These are phyloP conservation scores for Anthopleura xanthogrammica DNA, from an alignment of 92 coral and sea anemone genomes.

Conservation along the genomic window DNA sequence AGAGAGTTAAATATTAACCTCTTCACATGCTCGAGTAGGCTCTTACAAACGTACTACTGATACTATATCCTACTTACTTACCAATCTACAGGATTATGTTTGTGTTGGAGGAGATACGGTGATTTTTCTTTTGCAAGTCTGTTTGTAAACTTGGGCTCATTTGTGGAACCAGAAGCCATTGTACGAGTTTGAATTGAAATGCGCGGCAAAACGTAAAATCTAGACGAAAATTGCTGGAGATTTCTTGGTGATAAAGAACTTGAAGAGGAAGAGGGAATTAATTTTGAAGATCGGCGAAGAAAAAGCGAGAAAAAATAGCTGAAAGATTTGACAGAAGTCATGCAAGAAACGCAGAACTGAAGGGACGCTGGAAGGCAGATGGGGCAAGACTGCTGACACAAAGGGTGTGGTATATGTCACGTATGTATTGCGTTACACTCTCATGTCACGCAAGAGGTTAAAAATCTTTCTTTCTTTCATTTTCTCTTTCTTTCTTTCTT, in stretches of 20 bases:
- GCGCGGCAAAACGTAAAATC: not conserved
- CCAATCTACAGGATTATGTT: slow-evolving; percentile 97
- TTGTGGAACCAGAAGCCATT: slow-evolving; percentile 22
- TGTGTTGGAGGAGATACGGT: slow-evolving; percentile 94
- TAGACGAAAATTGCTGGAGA: not conserved
- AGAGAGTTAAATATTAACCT: not conserved
- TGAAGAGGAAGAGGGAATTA: not conserved
- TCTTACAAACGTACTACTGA: not conserved
- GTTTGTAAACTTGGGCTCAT: slow-evolving; percentile 50
- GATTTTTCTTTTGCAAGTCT: slow-evolving; percentile 86
- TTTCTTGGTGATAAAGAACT: not conserved
- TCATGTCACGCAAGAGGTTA: not conserved
- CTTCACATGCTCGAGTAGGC: not conserved
- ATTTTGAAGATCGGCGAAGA: slow-evolving; percentile 14
- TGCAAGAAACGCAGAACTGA: not conserved
- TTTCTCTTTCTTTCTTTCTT: not conserved
- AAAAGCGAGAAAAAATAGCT: slow-evolving; percentile 4
- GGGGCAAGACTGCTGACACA: slow-evolving; percentile 30
- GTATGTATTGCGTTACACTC: not conserved
- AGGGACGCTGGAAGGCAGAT: slow-evolving; percentile 4
- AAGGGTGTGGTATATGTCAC: slow-evolving; percentile 13
- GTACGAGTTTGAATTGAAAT: slow-evolving; percentile 12
- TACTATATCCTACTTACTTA: slow-evolving; percentile 29
- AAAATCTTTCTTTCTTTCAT: not conserved
- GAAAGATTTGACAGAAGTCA: slow-evolving; percentile 30